A percentile compares a stretch with the other conserved stretches of the same genome.
Conservation (phyloP, 2,113 vertebrate genomes). For the Spermophilus dauricus region DNA sequence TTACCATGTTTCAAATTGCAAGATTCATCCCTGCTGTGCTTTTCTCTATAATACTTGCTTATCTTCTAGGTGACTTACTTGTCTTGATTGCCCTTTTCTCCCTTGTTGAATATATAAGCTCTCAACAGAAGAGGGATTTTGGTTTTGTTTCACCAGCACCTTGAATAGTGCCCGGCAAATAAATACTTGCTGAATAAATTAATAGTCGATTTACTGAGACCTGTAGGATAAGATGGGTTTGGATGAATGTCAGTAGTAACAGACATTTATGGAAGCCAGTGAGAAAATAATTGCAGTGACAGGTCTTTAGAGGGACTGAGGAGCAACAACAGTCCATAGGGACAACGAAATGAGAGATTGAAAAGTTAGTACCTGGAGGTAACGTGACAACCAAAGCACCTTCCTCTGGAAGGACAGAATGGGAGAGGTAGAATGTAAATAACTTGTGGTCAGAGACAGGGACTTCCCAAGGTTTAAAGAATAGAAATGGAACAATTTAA, state of each 20-base stretch:
- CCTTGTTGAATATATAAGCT: neutral
- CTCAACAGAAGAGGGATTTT: neutral
- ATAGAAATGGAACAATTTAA: neutral
- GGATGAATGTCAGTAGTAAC: neutral
- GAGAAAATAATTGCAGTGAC: neutral
- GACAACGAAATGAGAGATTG: neutral
- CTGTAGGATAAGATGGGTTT: neutral
- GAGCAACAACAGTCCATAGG: neutral
- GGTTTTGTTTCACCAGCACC: neutral
- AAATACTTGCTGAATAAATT: neutral
- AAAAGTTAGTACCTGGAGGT: neutral
- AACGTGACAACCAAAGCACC: neutral
- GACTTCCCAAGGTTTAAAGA: neutral
- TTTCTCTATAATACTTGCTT: neutral
- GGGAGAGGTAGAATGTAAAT: neutral
- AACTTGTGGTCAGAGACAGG: neutral
- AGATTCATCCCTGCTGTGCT: neutral
- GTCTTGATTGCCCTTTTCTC: neutral
- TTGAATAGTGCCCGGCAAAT: neutral
- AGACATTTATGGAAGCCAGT: neutral
- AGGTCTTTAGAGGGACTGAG: neutral
- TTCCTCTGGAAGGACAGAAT: neutral
- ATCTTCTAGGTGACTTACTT: neutral
- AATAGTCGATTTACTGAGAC: neutral
- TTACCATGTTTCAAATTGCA: neutral